phyloP scores from a whole-genome alignment of 2,113 vertebrate genomes.

The Elachura formosa region DNA sequence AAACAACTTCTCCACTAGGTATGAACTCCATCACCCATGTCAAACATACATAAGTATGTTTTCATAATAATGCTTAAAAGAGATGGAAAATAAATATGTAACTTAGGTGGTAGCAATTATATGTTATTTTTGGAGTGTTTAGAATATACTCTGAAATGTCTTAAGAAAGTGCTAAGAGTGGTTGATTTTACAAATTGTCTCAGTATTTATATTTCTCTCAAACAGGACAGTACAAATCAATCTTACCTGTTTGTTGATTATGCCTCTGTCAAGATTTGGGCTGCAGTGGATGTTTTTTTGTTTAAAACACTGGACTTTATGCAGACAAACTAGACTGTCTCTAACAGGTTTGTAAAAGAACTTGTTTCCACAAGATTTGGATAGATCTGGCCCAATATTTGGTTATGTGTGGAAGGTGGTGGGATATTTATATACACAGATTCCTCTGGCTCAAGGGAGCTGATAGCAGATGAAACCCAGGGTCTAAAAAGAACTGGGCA shows the following conservation, averaged over 20 bases:
- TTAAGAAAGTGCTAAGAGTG: neutral
- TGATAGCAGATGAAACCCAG: neutral
- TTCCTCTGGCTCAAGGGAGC: neutral
- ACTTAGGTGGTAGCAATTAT: neutral
- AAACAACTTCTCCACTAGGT: neutral
- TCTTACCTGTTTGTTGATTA: neutral
- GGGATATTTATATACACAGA: neutral
- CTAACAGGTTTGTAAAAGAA: neutral
- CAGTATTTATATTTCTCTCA: slow-evolving; percentile 8
- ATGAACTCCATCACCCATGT: neutral
- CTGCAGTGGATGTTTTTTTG: neutral
- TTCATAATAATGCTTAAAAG: neutral
- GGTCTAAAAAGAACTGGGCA: neutral
- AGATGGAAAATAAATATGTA: neutral
- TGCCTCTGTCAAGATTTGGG: neutral
- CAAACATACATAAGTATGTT: neutral
- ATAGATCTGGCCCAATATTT: neutral
- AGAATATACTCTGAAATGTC: neutral
- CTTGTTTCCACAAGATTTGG: neutral
- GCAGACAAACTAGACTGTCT: neutral
- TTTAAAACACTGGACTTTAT: neutral
- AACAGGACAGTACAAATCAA: neutral
- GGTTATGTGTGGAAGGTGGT: neutral
- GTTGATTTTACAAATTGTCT: neutral
- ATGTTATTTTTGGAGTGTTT: neutral